Base-by-base conservation (phyloP, 2,113 vertebrate genomes). In the Recurvirostra avosetta region DNA sequence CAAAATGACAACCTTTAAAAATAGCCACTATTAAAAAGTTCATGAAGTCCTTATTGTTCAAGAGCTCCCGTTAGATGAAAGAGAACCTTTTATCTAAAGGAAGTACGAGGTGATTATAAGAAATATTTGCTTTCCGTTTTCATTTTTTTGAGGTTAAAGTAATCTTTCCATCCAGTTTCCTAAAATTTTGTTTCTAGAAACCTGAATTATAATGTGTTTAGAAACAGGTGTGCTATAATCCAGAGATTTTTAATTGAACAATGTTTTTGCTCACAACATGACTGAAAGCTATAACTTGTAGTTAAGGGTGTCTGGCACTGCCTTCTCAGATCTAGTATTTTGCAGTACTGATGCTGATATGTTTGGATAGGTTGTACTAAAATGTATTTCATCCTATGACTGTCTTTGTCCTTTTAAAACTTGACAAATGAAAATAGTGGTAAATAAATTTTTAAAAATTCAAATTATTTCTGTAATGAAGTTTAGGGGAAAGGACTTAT, bases 1-100 rank as follows among this genome's bases (percentile, higher is more conserved):
- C 59, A 86, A 88, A 94, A 74, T 71, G 58, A 66, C 75, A 90
- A 72, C 71, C 81, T 83, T 90, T 90, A 88, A 93, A 93, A 92
- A 80, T 90, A 93, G 72, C 40, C 76, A 14, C 66, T 71, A 12
- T 59, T 93, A 63, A 90, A 90, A 94, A 80, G 85, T 90, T 95
- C 30, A 74, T 88, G 6, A 88, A 93, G 75, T 71, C 32, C 38
- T 91, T 25, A 59, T 81, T 79, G 41, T 67, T 85, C 30, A 75
- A 70, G 58, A 70, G 26, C 47, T 72, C 8, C n/a, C 8, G 2
- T 72, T 83, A 86, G 86, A 75, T 30, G 20, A 77, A 76, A 58
- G 27, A 29, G 14, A 62, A 38, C 22, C 7, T 79, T 90, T 93
- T 65, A 82, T 23, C 41, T 94, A 17, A 16, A 79, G 58, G 45